Conservation (phyloP, 2,797 vertebrate genomes). For the Chromobotia macracanthus region DNA sequence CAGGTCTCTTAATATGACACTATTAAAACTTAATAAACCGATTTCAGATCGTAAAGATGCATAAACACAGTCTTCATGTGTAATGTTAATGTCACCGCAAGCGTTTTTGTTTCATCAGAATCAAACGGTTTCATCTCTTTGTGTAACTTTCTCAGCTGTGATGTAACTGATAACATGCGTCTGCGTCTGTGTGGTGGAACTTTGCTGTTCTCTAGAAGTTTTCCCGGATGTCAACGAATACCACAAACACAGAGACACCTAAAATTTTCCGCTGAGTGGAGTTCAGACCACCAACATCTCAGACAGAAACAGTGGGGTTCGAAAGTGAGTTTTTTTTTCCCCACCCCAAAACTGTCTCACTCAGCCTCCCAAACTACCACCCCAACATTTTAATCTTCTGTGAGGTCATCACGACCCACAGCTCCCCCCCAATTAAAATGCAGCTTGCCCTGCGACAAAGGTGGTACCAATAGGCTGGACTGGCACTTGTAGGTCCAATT, state of each 20-base stretch:
- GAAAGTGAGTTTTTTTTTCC: conserved; percentile 17
- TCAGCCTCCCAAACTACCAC: background rate
- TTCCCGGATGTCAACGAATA: conserved; percentile 27
- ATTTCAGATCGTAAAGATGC: background rate
- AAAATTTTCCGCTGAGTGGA: conserved; percentile 12
- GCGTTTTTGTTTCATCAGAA: background rate
- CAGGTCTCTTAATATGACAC: too few relatives aligned
- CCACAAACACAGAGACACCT: conserved; percentile 37
- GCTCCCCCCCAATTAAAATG: too few relatives aligned
- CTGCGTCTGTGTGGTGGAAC: conserved; percentile 4
- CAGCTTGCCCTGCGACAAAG: too few relatives aligned
- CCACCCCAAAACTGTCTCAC: conserved; percentile 6
- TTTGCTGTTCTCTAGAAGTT: conserved; percentile 27
- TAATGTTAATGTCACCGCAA: conserved; percentile 8
- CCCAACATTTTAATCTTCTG: background rate
- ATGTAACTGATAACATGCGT: background rate
- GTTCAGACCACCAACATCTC: conserved; percentile 28
- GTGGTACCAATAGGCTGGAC: too few relatives aligned
- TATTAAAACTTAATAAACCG: too few relatives aligned
- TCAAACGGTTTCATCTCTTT: conserved; percentile 36
- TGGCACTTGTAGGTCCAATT: too few relatives aligned
- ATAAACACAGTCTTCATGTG: background rate
- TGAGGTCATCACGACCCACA: background rate
- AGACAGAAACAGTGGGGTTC: conserved; percentile 10
- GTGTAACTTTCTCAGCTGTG: conserved; percentile 27